Base-by-base conservation (phyloP, 2,888 invertebrate genomes). In the Adelognathus sp. region DNA sequence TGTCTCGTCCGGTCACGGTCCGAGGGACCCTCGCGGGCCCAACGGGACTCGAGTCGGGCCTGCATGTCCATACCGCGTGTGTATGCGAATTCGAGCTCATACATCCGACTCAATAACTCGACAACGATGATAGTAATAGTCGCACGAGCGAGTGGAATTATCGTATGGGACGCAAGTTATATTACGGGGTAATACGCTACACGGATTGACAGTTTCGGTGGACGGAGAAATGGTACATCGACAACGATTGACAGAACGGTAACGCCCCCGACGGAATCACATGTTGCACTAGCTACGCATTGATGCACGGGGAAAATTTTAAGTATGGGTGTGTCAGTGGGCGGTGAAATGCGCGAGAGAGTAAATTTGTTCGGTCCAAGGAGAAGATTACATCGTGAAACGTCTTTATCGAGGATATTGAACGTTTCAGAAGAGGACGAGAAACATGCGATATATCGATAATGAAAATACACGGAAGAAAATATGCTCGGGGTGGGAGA, bases 1-100 rank as follows among this genome's bases (percentile, higher is more conserved):
- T 72, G 61, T 56, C 76, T 64, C 75, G 75, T 75, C 75, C 75
- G 79, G 79, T 75, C 79, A 79, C 79, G 78, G 78, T 74, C 78
- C 70, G 71, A 67, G 61, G 69, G n/a, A 29, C 74, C 79, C 79
- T 79, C 67, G 79, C 79, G 75, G 79, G 75, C 75, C 71, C 75
- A 79, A 79, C 79, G 75, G 79, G 75, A 75, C 79, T 79, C 66
- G 18, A 16, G 63, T 9, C 67, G n/a, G 4, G 29, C 7, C 11
- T 46, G 44, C 16, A n/a, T 60, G 60, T 41, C 16, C 44, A 7
- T 29, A 33, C 64, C n/a, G n/a, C n/a, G n/a, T 33, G 66, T 31
- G n/a, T 36, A 18, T 46, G 76, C 27, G 52, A 66, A 66, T 76
- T 72, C 60, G 31, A 67, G 52, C 63, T 71, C 39, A 31, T 61